Evolutionary conservation across 1,140 invertebrate species (phyloP).

Genomic region (Lethrus apterus): DNA sequence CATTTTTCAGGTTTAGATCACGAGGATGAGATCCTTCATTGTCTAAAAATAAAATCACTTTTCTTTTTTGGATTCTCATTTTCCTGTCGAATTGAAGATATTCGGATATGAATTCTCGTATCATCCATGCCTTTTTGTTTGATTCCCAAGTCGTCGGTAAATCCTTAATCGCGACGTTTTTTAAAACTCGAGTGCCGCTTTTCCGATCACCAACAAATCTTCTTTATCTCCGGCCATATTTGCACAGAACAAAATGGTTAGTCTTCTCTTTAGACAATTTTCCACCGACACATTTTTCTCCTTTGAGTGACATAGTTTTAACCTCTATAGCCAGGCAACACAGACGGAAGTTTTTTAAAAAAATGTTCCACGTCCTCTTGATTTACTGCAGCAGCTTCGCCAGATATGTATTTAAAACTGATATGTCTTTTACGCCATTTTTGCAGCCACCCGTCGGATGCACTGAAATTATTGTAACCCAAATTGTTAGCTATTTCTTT

Average conservation of each 20-base stretch:
- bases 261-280: conserved; percentile 41
- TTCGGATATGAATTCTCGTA: conserved; percentile 6
- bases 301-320: conserved; percentile 19
- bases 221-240: conserved; percentile 43
- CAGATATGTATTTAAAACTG: neutral
- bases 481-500: conserved; percentile 32
- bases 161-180: neutral
- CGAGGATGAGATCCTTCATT: conserved; percentile 30
- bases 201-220: conserved; percentile 40
- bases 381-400: neutral
- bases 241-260: conserved; percentile 39
- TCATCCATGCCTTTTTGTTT: conserved; percentile 5
- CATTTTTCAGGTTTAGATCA: conserved; percentile 29
- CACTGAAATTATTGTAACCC: conserved; percentile 30
- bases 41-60: conserved; percentile 36
- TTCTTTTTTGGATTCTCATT: conserved; percentile 36
- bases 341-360: neutral
- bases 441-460: conserved; percentile 38
- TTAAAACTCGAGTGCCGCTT: conserved; percentile 23
- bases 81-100: conserved; percentile 34
- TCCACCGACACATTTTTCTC: conserved; percentile 26
- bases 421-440: conserved; percentile 1
- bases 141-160: neutral
- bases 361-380: conserved; percentile 5
- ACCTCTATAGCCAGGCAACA: conserved; percentile 25